Base-by-base conservation (phyloP, 2,797 vertebrate species). In the Todus mexicanus region DNA sequence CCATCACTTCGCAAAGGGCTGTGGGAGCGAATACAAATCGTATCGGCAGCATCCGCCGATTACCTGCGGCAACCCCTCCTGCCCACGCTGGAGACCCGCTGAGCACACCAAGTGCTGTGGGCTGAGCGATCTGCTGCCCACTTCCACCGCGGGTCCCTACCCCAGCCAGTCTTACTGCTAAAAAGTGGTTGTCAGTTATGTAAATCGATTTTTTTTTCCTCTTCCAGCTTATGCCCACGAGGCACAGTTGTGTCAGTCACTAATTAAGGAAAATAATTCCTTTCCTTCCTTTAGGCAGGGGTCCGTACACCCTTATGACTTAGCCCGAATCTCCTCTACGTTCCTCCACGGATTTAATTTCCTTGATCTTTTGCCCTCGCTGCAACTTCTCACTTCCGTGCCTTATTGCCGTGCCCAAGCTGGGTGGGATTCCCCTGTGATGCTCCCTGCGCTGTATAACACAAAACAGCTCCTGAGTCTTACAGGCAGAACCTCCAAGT, bases 191-290 rank as follows among this genome's bases (percentile, higher is more conserved):
- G 89, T 70, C 7, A 6, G n/a, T 87, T 83, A 79, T 18, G 66
- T 56, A 85, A 87, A 91, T 61, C 47, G 17, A 25, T 22, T 59
- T 84, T 89, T 70, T 69, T 56, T 25, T n/a, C n/a, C 69, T 79
- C 65, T 90, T 47, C 48, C 71, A 88, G 59, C 68, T 83, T 63
- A 45, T 87, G 80, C 43, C 90, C 61, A 92, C 10, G 7, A 90
- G 90, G 87, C 72, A 85, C 27, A 35, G 50, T 84, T 83, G 87
- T 82, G 61, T 92, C 90, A 78, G 76, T 86, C 80, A 66, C 43
- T 94, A 95, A 96, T 94, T 94, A 96, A 84, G 20, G 42, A 95
- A 88, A 95, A 89, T 66, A 10, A 76, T 77, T 51, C 85, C n/a
- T 79, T 84, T 72, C 48, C 27, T 61, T 94, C 59, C 77, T 92